These are phyloP conservation scores for Meloidogyne hapla DNA, from an alignment of 1,140 invertebrate species.

Conservation along the genomic window DNA sequence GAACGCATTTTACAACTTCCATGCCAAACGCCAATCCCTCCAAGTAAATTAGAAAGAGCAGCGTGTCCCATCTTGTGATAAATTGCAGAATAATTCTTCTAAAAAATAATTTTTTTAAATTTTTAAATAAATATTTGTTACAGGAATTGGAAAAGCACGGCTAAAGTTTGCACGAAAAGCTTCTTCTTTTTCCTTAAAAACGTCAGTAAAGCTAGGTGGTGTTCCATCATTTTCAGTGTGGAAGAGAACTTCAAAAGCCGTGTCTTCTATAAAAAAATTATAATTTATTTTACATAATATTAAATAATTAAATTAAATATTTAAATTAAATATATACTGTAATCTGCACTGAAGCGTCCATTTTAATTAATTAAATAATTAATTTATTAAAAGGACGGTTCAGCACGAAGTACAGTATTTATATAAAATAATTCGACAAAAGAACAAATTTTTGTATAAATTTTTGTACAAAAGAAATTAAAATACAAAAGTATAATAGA, in stretches of 20 bases:
- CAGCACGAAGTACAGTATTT: too few relatives aligned
- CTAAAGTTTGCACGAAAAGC: constrained; percentile 19
- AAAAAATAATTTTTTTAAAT: neutral
- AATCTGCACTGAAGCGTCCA: neutral
- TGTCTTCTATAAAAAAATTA: constrained; percentile 24
- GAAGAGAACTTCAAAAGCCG: constrained; percentile 23
- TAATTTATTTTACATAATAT: too few relatives aligned
- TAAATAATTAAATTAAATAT: neutral
- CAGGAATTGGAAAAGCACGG: constrained; percentile 18
- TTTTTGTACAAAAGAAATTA: too few relatives aligned
- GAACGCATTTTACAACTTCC: constrained; percentile 38
- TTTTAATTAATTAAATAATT: too few relatives aligned
- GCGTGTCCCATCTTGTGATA: constrained; percentile 16
- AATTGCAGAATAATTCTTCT: constrained; percentile 13
- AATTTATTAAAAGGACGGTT: too few relatives aligned
- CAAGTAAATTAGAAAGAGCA: constrained; percentile 88
- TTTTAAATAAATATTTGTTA: too few relatives aligned
- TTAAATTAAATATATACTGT: neutral
- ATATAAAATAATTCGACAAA: too few relatives aligned
- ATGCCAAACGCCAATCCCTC: constrained; percentile 74
- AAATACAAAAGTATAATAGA: too few relatives aligned
- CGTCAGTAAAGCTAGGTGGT: neutral
- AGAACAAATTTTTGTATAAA: too few relatives aligned
- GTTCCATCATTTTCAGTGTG: constrained; percentile 14
- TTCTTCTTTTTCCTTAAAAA: neutral